Conservation (phyloP, 2,797 vertebrate genomes). For the Psittacula derbiana region DNA sequence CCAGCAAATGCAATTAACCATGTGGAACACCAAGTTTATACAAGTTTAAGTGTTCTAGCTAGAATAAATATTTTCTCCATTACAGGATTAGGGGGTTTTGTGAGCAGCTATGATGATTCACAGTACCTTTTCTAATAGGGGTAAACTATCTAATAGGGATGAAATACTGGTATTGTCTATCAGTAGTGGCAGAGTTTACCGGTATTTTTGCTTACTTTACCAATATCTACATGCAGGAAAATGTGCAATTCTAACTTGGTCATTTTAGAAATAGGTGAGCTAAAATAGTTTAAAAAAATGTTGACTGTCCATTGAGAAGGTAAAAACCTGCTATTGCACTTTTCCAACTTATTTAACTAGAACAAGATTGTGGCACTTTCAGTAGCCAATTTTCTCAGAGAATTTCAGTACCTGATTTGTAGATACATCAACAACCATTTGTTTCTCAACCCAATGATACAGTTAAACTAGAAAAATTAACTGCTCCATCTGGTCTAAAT, state of each 20-base stretch:
- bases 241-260: not conserved
- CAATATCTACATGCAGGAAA: not conserved
- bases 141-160: not conserved
- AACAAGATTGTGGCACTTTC: not conserved
- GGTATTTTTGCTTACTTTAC: not conserved
- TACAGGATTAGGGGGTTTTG: not conserved
- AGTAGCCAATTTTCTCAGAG: not conserved
- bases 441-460: not conserved
- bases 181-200: not conserved
- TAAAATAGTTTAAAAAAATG: not conserved
- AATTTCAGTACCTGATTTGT: not conserved
- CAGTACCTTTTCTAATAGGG: not conserved
- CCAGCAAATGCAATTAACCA: not conserved
- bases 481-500: conserved; percentile 35
- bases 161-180: not conserved
- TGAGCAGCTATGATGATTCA: not conserved
- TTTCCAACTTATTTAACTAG: not conserved
- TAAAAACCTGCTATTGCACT: not conserved
- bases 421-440: not conserved
- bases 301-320: not conserved
- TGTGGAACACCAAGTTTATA: not conserved
- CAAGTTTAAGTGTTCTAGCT: not conserved
- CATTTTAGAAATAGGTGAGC: not conserved
- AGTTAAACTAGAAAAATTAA: not conserved
- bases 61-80: not conserved